A percentile compares a stretch with the other conserved stretches of the same genome.
These are phyloP conservation scores for Macrocentrus cingulum DNA, from an alignment of 1,140 invertebrate species.

Conservation along the genomic window DNA sequence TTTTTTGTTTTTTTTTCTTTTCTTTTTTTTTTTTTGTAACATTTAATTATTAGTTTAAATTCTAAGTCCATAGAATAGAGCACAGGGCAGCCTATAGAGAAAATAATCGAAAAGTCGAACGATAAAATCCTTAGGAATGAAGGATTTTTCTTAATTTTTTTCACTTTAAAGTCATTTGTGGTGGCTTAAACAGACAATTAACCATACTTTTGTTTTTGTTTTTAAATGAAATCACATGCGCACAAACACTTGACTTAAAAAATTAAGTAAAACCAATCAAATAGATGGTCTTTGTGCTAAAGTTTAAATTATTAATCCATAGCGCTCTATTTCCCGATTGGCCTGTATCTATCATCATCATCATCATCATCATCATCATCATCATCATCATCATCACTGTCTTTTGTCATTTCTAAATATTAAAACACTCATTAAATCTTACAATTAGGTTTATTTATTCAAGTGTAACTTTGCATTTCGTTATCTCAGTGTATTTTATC, in stretches of 20 bases:
- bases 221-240: no score
- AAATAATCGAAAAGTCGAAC: background rate
- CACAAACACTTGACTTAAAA: no score
- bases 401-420: background rate
- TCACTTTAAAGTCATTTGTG: no score
- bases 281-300: background rate
- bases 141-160: constrained; percentile 7
- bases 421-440: constrained; percentile 8
- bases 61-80: constrained; percentile 18
- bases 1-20: no score
- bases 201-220: no score
- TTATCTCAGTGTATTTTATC: constrained; percentile 2
- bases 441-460: background rate
- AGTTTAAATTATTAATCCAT: background rate
- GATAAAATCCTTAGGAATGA: constrained; percentile 2
- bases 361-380: no score
- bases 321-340: constrained; percentile 11
- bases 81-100: constrained; percentile 10
- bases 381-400: no score
- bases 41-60: constrained; percentile 22
- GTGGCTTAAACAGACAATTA: no score
- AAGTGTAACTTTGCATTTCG: constrained; percentile 1
- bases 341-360: constrained; percentile 10
- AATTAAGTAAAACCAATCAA: no score
- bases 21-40: constrained; percentile 22